Percentiles rank a stretch among this genome's conserved stretches.
phyloP scores from a whole-genome alignment of 2,888 invertebrate genomes.

The Drosophila percnosoma region DNA sequence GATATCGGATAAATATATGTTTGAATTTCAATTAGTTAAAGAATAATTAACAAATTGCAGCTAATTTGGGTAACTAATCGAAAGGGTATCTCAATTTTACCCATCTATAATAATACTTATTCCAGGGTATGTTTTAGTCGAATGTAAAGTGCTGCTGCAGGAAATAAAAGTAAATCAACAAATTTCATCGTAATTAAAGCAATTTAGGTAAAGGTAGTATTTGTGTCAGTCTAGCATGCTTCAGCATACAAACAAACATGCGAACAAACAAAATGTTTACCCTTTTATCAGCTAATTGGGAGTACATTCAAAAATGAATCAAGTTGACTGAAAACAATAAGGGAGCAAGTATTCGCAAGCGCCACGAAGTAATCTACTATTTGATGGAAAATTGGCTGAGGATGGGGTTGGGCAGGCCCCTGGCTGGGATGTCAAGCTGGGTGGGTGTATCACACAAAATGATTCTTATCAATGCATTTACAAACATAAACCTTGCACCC shows the following conservation, averaged over 20 bases:
- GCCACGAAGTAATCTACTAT: background rate
- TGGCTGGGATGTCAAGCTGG: background rate
- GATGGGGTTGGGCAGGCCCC: background rate
- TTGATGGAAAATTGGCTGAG: background rate
- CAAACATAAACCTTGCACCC: constrained; percentile 53
- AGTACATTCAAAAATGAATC: background rate
- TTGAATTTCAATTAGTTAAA: background rate
- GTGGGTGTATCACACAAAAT: constrained; percentile 16
- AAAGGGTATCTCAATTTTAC: background rate
- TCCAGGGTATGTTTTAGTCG: background rate
- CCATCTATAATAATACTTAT: background rate
- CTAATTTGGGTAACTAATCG: background rate
- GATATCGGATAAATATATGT: background rate
- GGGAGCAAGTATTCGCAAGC: background rate
- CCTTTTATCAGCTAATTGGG: background rate
- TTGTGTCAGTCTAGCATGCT: background rate
- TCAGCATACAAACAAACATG: background rate
- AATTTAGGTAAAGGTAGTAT: background rate
- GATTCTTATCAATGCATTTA: constrained; percentile 63
- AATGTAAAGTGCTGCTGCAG: background rate
- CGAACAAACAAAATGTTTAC: background rate
- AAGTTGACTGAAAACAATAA: background rate
- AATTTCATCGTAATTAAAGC: background rate
- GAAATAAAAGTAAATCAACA: background rate
- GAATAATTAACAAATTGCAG: background rate